Evolutionary conservation across 2,113 vertebrate genomes (phyloP).

Genomic region (Oreochromis spilurus): DNA sequence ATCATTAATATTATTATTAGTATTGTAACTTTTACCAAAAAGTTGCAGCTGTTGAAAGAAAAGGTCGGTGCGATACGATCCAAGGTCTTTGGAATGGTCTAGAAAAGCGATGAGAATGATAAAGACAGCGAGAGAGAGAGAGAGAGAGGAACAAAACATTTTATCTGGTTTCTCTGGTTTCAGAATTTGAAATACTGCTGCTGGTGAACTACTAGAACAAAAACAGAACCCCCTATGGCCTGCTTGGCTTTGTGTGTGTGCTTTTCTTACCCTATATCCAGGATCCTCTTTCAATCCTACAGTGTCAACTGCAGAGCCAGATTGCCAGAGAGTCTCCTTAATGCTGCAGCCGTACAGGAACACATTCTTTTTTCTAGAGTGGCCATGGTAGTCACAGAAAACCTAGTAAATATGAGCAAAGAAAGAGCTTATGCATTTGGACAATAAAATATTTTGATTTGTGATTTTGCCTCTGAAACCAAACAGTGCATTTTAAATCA

Average conservation of each 20-base stretch:
- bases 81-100: conserved; percentile 89
- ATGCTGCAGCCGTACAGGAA: conserved; percentile 99
- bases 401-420: conserved; percentile 49
- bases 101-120: not conserved
- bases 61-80: conserved; percentile 87
- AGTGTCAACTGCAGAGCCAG: conserved; percentile 77
- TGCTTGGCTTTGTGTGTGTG: not conserved
- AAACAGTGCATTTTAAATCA: not conserved
- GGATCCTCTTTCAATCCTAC: conserved; percentile 81
- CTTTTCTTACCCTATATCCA: conserved; percentile 80
- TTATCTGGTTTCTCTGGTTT: not conserved
- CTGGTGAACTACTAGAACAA: not conserved
- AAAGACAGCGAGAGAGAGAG: not conserved
- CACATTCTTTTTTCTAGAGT: conserved; percentile 98
- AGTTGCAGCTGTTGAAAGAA: conserved; percentile 88
- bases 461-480: not conserved
- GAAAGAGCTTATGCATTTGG: not conserved
- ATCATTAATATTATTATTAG: not conserved
- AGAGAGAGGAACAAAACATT: not conserved
- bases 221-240: not conserved
- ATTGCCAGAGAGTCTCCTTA: conserved; percentile 95
- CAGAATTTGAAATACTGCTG: not conserved
- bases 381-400: conserved; percentile 92
- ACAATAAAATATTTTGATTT: not conserved
- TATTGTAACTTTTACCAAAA: conserved; percentile 51